Percentiles rank a stretch among this genome's conserved stretches.
Conservation (phyloP, 64 coral and sea anemone species). For the Acropora yongei region DNA sequence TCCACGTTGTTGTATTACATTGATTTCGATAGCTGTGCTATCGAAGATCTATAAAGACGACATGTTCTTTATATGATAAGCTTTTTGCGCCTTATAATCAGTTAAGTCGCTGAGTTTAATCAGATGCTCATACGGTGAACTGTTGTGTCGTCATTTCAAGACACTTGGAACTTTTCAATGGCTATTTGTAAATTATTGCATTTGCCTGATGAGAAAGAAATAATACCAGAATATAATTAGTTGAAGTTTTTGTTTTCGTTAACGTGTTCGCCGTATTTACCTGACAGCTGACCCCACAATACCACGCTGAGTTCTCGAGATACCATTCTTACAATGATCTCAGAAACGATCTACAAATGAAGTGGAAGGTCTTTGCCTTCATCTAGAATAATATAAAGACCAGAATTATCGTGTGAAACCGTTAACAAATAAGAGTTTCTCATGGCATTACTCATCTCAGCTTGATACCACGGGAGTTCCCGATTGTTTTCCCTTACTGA, state of each 20-base stretch:
- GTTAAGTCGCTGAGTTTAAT: not conserved
- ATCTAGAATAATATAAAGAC: too few relatives aligned
- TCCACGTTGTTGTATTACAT: not conserved
- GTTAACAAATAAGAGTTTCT: too few relatives aligned
- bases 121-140: not conserved
- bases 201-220: not conserved
- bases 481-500: too few relatives aligned
- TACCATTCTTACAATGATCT: not conserved
- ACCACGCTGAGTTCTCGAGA: not conserved
- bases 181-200: not conserved
- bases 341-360: too few relatives aligned
- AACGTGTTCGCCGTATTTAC: not conserved
- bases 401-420: too few relatives aligned
- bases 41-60: not conserved
- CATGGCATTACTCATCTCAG: too few relatives aligned
- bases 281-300: not conserved
- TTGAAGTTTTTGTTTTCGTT: not conserved
- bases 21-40: not conserved
- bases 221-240: not conserved
- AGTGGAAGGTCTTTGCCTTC: too few relatives aligned
- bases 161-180: not conserved
- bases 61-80: not conserved
- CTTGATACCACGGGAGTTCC: too few relatives aligned
- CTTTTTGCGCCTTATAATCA: not conserved
- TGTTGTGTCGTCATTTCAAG: not conserved